These are phyloP conservation scores for Danio jaintianensis DNA, from an alignment of 2,797 vertebrate genomes.

Conservation along the genomic window DNA sequence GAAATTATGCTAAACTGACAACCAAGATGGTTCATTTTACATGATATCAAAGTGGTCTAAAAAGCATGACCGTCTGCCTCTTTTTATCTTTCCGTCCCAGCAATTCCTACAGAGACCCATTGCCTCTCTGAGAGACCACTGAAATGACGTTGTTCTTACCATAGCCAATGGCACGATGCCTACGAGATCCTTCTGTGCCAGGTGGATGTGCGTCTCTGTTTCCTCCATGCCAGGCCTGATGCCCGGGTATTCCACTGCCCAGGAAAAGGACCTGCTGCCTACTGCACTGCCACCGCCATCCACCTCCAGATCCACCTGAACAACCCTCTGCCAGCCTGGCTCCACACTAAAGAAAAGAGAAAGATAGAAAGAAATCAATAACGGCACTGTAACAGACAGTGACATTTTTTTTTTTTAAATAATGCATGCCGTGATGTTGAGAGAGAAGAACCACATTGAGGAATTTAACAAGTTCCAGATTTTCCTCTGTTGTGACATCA, in stretches of 20 bases:
- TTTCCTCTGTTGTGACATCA: too few species aligned
- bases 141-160: conserved; percentile 79
- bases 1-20: conserved; percentile 9
- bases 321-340: conserved; percentile 82
- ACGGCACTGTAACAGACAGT: not conserved
- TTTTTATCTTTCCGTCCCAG: conserved; percentile 24
- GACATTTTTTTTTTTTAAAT: not conserved
- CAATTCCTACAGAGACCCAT: not conserved
- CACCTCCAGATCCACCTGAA: conserved; percentile 92
- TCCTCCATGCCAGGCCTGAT: conserved; percentile 79
- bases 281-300: conserved; percentile 86
- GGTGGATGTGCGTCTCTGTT: conserved; percentile 87
- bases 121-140: not conserved
- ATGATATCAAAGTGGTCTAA: not conserved
- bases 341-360: conserved; percentile 78
- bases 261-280: conserved; percentile 90
- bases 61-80: not conserved
- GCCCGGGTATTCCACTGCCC: conserved; percentile 93
- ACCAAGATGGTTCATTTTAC: not conserved
- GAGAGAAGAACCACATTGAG: not conserved
- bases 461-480: too few species aligned
- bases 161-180: conserved; percentile 91
- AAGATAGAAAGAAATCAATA: not conserved
- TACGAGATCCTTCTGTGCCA: conserved; percentile 90
- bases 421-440: not conserved